Evolutionary conservation across 2,797 vertebrate genomes (phyloP).

Genomic region (Melanotaenia trifasciata): DNA sequence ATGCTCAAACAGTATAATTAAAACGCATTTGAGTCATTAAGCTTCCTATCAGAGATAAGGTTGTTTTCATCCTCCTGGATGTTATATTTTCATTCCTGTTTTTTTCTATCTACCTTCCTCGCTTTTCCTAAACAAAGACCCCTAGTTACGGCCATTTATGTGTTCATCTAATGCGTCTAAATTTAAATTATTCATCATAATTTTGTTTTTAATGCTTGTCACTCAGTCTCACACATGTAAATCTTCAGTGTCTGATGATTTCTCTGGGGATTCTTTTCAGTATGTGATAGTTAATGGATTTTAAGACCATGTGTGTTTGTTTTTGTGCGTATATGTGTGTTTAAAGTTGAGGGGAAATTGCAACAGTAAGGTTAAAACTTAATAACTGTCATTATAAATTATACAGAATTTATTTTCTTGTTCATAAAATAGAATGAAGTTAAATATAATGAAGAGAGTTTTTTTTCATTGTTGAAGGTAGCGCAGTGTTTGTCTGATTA

Average conservation of each 20-base stretch:
- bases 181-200: constrained; percentile 64
- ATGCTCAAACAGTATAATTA: constrained; percentile 61
- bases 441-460: neutral
- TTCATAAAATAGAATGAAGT: neutral
- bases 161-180: constrained; percentile 24
- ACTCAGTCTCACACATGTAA: constrained; percentile 60
- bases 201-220: constrained; percentile 66
- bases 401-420: neutral
- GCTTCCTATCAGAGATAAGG: constrained; percentile 28
- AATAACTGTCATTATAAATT: neutral
- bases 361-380: neutral
- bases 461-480: neutral
- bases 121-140: constrained; percentile 14
- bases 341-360: neutral
- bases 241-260: constrained; percentile 65
- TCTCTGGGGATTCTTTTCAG: constrained; percentile 54
- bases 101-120: constrained; percentile 5
- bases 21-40: constrained; percentile 66
- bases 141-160: constrained; percentile 18
- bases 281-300: constrained; percentile 38
- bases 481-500: neutral
- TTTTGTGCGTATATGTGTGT: constrained; percentile 9
- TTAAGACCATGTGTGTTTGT: constrained; percentile 17
- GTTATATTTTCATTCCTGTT: constrained; percentile 12
- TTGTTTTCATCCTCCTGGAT: constrained; percentile 21